These are phyloP conservation scores for Xylocampa areola DNA, from an alignment of 2,888 invertebrate species.

Conservation along the genomic window DNA sequence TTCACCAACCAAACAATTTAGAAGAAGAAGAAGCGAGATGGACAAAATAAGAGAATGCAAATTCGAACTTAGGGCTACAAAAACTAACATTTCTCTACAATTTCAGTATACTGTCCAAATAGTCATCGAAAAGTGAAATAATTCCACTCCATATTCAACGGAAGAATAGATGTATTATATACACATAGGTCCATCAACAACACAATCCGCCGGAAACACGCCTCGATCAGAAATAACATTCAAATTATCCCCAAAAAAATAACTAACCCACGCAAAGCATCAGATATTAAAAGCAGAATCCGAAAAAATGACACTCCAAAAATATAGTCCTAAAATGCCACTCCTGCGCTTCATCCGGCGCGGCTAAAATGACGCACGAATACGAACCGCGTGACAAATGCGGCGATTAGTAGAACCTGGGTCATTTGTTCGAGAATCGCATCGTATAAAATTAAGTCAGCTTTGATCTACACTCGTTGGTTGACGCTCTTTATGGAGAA, in stretches of 20 bases:
- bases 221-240: conserved; percentile 25
- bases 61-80: no score
- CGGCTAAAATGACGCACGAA: conserved; percentile 34
- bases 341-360: conserved; percentile 33
- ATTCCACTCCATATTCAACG: no score
- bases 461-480: conserved; percentile 63
- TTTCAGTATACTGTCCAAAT: no score
- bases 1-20: no score
- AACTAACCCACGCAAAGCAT: neutral
- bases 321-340: conserved; percentile 33
- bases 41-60: no score
- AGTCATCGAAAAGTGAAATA: no score
- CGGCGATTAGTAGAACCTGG: conserved; percentile 54
- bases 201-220: conserved; percentile 16
- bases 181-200: no score
- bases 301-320: conserved; percentile 21
- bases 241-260: neutral
- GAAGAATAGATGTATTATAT: no score
- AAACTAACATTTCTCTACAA: no score
- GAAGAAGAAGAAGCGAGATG: no score
- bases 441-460: conserved; percentile 45
- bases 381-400: conserved; percentile 55
- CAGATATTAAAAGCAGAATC: conserved; percentile 25
- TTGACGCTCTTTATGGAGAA: conserved; percentile 35
- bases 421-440: conserved; percentile 69